These are phyloP conservation scores for Sylvilagus floridanus DNA, from an alignment of 2,797 vertebrate species.

Conservation along the genomic window DNA sequence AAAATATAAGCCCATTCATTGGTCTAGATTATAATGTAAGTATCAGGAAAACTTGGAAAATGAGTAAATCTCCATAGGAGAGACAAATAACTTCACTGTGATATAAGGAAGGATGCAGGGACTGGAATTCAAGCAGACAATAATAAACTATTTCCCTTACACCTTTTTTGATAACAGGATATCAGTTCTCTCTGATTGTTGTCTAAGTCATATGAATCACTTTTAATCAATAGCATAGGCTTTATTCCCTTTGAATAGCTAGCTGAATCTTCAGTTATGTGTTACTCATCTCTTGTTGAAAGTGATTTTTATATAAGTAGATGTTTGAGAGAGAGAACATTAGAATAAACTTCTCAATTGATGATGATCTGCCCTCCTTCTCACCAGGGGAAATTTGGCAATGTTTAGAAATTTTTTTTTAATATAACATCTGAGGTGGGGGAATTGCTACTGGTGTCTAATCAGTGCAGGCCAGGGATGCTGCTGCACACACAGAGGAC, in stretches of 20 bases:
- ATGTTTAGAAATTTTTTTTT: slow-evolving; percentile 1
- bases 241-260: neutral
- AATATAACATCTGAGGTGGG: neutral
- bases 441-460: neutral
- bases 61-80: neutral
- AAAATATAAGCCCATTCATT: neutral
- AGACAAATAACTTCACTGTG: neutral
- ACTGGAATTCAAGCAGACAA: neutral
- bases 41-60: neutral
- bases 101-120: neutral
- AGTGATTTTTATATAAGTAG: neutral
- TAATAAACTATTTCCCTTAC: neutral
- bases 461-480: neutral
- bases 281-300: neutral
- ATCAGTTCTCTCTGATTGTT: neutral
- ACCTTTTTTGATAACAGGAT: neutral
- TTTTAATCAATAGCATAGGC: neutral
- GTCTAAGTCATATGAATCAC: neutral
- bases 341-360: neutral
- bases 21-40: neutral
- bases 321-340: neutral
- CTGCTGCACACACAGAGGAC: neutral
- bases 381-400: neutral
- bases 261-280: neutral
- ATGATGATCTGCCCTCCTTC: neutral